These are phyloP conservation scores for Phengaris arion DNA, from an alignment of 2,888 invertebrate genomes.

Conservation along the genomic window DNA sequence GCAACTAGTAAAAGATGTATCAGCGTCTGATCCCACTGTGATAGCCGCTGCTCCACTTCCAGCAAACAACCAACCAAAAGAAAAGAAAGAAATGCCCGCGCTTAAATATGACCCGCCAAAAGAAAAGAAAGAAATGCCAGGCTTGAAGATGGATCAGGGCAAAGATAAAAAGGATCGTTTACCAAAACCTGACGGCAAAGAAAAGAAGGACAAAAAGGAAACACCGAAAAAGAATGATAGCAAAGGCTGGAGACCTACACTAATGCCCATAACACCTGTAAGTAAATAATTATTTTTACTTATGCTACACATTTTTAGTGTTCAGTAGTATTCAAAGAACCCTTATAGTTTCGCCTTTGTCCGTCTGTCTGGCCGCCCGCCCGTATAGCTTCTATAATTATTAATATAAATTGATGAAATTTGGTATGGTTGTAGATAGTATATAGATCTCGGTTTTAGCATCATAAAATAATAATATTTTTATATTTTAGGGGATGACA, in stretches of 20 bases:
- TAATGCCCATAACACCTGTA: slow-evolving; percentile 82
- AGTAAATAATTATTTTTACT: slow-evolving; percentile 41
- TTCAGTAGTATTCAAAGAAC: too few relatives aligned
- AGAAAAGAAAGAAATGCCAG: slow-evolving; percentile 57
- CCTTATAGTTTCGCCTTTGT: too few relatives aligned
- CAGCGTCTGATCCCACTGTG: slow-evolving; percentile 69
- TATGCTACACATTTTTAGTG: neutral
- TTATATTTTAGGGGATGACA: too few relatives aligned
- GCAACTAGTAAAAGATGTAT: slow-evolving; percentile 71
- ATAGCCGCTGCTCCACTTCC: slow-evolving; percentile 64
- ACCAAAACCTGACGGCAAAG: slow-evolving; percentile 50
- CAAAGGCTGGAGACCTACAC: slow-evolving; percentile 85
- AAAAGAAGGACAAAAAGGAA: slow-evolving; percentile 51
- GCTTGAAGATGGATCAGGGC: neutral
- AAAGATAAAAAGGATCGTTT: slow-evolving; percentile 5
- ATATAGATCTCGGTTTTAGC: too few relatives aligned
- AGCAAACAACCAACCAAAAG: slow-evolving; percentile 54
- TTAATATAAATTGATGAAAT: too few relatives aligned
- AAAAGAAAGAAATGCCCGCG: slow-evolving; percentile 49
- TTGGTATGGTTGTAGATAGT: too few relatives aligned
- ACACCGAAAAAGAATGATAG: slow-evolving; percentile 69
- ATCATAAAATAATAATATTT: too few relatives aligned
- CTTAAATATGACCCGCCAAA: slow-evolving; percentile 54
- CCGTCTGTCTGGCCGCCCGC: too few relatives aligned
- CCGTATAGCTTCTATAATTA: too few relatives aligned